A percentile compares a stretch with the other conserved stretches of the same genome.
Conservation (phyloP, 2,113 vertebrate genomes). For the Cynoglossus semilaevis region DNA sequence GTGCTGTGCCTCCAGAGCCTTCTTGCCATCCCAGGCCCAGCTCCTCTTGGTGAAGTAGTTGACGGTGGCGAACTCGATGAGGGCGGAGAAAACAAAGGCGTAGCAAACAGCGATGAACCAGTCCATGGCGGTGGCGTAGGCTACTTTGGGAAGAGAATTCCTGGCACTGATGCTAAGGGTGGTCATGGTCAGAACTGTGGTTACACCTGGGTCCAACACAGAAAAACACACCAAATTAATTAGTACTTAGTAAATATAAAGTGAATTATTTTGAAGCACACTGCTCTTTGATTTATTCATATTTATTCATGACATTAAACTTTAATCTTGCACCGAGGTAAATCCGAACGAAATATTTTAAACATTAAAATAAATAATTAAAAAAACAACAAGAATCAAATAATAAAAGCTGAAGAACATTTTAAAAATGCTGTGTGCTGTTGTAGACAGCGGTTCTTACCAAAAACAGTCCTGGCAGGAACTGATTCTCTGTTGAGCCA, state of each 20-base stretch:
- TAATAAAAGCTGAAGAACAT: too few species aligned
- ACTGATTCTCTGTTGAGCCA: constrained; percentile 98
- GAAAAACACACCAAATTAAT: too few species aligned
- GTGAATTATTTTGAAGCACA: too few species aligned
- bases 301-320: too few species aligned
- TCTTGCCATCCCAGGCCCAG: constrained; percentile 99
- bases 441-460: constrained; percentile 83
- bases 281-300: too few species aligned
- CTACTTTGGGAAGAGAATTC: constrained; percentile 96
- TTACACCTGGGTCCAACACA: constrained; percentile 81
- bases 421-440: too few species aligned
- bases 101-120: constrained; percentile 99
- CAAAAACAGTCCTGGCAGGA: constrained; percentile 93
- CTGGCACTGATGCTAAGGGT: constrained; percentile 97
- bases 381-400: too few species aligned
- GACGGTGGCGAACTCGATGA: constrained; percentile 97
- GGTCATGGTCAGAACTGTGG: constrained; percentile 97
- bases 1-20: constrained; percentile 90
- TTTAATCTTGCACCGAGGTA: too few species aligned
- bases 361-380: too few species aligned
- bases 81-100: constrained; percentile 94
- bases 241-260: too few species aligned
- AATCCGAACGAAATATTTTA: too few species aligned
- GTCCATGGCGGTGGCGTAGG: constrained; percentile 97
- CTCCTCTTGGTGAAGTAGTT: constrained; percentile 99